A percentile compares a stretch with the other conserved stretches of the same genome.
Conservation (phyloP, 2,113 vertebrate genomes). For the Lycaon pictus region DNA sequence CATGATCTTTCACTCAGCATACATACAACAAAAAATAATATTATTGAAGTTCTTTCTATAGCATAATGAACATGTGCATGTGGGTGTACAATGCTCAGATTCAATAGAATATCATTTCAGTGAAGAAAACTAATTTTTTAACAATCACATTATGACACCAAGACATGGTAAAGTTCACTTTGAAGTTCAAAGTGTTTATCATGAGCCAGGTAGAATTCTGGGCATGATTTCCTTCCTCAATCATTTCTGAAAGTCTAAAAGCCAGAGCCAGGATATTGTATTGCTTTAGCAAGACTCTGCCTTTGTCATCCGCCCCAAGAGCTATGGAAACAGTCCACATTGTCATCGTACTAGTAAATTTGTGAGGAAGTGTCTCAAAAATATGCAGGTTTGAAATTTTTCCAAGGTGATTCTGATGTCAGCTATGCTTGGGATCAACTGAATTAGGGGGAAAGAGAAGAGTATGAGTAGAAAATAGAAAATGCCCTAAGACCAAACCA, state of each 20-base stretch:
- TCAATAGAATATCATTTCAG: neutral
- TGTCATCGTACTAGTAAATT: neutral
- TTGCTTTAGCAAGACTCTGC: neutral
- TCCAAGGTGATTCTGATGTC: neutral
- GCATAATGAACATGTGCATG: neutral
- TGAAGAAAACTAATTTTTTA: neutral
- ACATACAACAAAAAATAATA: neutral
- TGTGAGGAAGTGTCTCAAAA: neutral
- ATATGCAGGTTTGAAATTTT: neutral
- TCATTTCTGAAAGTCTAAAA: neutral
- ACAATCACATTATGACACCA: neutral
- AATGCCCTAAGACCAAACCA: rapidly evolving
- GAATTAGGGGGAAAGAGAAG: neutral
- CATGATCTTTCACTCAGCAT: neutral
- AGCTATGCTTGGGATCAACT: neutral
- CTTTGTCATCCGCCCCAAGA: neutral
- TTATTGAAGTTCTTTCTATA: neutral
- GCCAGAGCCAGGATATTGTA: neutral
- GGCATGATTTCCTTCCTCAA: neutral
- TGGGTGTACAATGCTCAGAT: neutral
- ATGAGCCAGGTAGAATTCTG: neutral
- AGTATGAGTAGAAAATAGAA: neutral
- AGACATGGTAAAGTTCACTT: neutral
- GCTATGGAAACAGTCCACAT: rapidly evolving
- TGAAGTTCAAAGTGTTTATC: neutral